Base-by-base conservation (phyloP, 2,888 invertebrate species). In the Sinodicranocentrus sp. region DNA sequence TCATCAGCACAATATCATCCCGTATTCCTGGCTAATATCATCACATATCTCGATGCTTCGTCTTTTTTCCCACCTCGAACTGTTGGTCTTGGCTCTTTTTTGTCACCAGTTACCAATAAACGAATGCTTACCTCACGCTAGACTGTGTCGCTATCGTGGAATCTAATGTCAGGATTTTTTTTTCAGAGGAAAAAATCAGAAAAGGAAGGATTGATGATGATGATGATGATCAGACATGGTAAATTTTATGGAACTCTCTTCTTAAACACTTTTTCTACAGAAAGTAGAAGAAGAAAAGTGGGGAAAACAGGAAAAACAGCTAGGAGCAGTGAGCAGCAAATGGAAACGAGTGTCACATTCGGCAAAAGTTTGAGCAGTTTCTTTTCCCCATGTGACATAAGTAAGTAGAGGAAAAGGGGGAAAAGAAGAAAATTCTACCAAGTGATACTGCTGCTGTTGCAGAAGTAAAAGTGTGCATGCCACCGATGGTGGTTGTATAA, bases 211-310 rank as follows among this genome's bases (percentile, higher is more conserved):
- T 78, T 70, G 78, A 79, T n/a, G n/a, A n/a, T 79, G 80, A 63
- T 80, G 72, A 80, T 72, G 72, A 80, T 80, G 72, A 80, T 72
- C 80, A 72, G 71, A 70, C 78, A 78, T 39, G 78, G 78, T 67
- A 77, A 77, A 75, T 75, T 75, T 75, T 54, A 75, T 75, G 65
- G 75, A 65, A 75, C 65, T 65, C 67, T 77, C 57, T 68, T 19
- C 77, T 59, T 68, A 68, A 77, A 77, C 77, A 77, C 68, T 59
- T 77, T 77, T 68, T 33, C 23, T 57, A 10, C 25, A 17, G 52
- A 52, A 52, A 52, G 52, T 13, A 17, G 52, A 59, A 26, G 59
- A 25, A 1, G 54, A 57, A 25, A 48, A 26, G 48, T 72, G 54
- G 77, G 48, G 71, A 79, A 77, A 68, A 68, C 77, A 68, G 77